Conservation (phyloP, 2,797 vertebrate species). For the Bryconaethiops microstoma region DNA sequence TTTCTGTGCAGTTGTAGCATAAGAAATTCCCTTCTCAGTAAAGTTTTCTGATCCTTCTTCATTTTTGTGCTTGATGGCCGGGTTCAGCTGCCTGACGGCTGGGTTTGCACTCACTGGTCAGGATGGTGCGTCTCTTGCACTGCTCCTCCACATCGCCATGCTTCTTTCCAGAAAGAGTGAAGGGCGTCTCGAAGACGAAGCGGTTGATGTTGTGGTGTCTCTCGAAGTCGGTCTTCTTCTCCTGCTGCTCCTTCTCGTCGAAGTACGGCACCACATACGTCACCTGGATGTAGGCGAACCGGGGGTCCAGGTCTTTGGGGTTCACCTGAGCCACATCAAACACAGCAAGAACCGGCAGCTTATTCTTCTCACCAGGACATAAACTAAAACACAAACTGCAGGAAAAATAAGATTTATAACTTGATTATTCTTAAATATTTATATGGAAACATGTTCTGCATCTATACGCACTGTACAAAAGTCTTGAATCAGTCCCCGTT, state of each 20-base stretch:
- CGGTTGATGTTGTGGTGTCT: constrained; percentile 95
- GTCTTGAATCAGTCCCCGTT: too few species aligned
- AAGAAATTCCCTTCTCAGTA: too few species aligned
- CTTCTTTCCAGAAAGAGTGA: constrained; percentile 94
- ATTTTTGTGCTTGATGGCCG: neutral
- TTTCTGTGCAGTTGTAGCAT: too few species aligned
- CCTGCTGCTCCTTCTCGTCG: constrained; percentile 93
- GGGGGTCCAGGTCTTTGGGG: constrained; percentile 94
- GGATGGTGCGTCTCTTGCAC: constrained; percentile 92
- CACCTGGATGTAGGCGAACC: constrained; percentile 96
- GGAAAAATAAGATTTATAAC: too few species aligned
- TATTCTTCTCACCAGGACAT: too few species aligned
- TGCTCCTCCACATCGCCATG: constrained; percentile 97
- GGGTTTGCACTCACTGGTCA: constrained; percentile 78
- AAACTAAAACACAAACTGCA: too few species aligned
- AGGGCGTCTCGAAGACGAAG: constrained; percentile 97
- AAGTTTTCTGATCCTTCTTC: too few species aligned
- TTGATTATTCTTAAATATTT: too few species aligned
- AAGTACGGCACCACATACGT: constrained; percentile 96
- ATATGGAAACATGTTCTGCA: too few species aligned
- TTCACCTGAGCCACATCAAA: constrained; percentile 83
- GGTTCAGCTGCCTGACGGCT: neutral
- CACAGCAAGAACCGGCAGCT: neutral
- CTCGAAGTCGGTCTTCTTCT: constrained; percentile 94
- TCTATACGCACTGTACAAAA: too few species aligned